phyloP scores from a whole-genome alignment of 2,888 invertebrate species.

The Helleia helle region DNA sequence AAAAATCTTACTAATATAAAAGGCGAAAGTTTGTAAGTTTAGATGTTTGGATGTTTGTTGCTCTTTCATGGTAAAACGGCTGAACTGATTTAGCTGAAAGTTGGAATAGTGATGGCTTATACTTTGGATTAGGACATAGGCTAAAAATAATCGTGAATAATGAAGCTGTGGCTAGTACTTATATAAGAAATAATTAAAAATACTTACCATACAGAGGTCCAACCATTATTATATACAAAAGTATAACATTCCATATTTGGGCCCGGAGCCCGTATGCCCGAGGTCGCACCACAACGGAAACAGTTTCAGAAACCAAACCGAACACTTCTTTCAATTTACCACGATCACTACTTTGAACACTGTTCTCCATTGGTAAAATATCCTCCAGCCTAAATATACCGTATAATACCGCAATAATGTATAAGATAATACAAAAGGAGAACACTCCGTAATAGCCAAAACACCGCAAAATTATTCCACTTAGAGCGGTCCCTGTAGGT shows the following conservation, averaged over 20 bases:
- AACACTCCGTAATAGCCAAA: slow-evolving; percentile 66
- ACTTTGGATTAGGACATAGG: too few species aligned
- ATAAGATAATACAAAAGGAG: slow-evolving; percentile 42
- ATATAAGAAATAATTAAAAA: not conserved
- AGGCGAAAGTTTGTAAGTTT: too few species aligned
- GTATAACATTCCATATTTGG: slow-evolving; percentile 50
- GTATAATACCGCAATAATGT: slow-evolving; percentile 46
- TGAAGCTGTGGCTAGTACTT: too few species aligned
- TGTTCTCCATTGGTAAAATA: slow-evolving; percentile 28
- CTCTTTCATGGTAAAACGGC: too few species aligned
- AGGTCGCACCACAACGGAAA: slow-evolving; percentile 49
- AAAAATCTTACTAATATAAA: too few species aligned
- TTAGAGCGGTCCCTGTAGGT: slow-evolving; percentile 66
- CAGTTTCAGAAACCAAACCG: slow-evolving; percentile 49
- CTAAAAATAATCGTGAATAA: too few species aligned
- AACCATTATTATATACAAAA: slow-evolving; percentile 57
- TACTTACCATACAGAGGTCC: slow-evolving; percentile 67
- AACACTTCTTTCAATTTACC: slow-evolving; percentile 39
- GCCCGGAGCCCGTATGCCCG: slow-evolving; percentile 43
- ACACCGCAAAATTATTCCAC: slow-evolving; percentile 59
- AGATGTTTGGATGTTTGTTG: too few species aligned
- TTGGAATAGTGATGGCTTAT: too few species aligned
- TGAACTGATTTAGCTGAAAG: too few species aligned
- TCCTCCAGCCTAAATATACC: slow-evolving; percentile 57
- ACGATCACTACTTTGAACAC: slow-evolving; percentile 22